Base-by-base conservation (phyloP, 2,797 vertebrate species). In the Paguma larvata region DNA sequence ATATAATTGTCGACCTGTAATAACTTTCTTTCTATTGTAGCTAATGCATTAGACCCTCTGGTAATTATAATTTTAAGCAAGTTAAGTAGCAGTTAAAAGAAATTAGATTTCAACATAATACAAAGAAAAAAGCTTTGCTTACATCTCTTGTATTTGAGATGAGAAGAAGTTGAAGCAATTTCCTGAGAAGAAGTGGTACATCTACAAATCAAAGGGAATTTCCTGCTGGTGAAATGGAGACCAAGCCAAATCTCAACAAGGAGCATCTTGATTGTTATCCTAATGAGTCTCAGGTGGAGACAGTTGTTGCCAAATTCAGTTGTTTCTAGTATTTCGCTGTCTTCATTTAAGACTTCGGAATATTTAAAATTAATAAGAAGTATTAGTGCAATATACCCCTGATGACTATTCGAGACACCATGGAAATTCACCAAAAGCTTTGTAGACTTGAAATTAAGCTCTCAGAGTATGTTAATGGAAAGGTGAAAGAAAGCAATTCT, bases 41-140 rank as follows among this genome's bases (percentile, higher is more conserved):
- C 14, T 68, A 95, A 79, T n/a, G n/a, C 70, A 85, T 78, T 85
- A 84, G 63, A 41, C 1, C 11, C 19, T 32, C 32, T 96, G 19
- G 32, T 78, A 89, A 80, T 77, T 96, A n/a, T 48, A 65, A 48
- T 92, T 86, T 93, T 89, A 86, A 95, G 23, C 16, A 92, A 91
- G 38, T 68, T 65, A 82, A 90, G 62, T 41, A 70, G 19, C 30
- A 94, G n/a, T 85, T 93, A 62, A 97, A n/a, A 32, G 21, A 80
- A 21, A n/a, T 27, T 82, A 92, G 59, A 83, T 72, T 92, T 95
- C 90, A 96, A 96, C 18, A 95, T 68, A 82, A 88, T 68, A 0
- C 30, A 78, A 79, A 89, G 18, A 15, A 95, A 93, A 96, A 80
- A 16, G 27, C 10, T 48, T 56, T 34, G 92, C 27, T 56, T 88